Evolutionary conservation across 2,113 vertebrate genomes (phyloP).

Genomic region (Trichechus manatus): DNA sequence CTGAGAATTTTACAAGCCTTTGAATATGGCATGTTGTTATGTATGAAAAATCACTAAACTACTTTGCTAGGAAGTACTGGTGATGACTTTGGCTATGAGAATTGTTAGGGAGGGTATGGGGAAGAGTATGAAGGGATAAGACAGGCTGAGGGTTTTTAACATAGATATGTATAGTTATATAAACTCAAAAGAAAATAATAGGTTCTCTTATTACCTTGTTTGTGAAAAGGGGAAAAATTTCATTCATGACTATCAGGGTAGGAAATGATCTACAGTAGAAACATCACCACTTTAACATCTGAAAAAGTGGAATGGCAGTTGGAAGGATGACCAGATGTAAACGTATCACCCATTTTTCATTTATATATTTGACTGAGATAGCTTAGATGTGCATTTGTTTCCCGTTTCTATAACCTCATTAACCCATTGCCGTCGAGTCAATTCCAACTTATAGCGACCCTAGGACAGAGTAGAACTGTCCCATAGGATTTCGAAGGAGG

Average conservation of each 20-base stretch:
- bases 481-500: no score
- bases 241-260: not conserved
- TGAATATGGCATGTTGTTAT: not conserved
- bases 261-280: not conserved
- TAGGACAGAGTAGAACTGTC: no score
- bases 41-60: not conserved
- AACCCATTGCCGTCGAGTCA: no score
- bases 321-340: not conserved
- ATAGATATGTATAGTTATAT: not conserved
- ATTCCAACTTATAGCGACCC: no score
- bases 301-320: not conserved
- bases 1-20: constrained; percentile 35
- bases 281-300: not conserved
- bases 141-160: not conserved
- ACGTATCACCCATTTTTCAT: not conserved
- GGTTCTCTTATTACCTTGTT: not conserved
- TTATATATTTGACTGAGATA: constrained; percentile 26
- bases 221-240: not conserved
- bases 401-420: not conserved
- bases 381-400: constrained; percentile 9
- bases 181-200: not conserved
- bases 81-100: not conserved
- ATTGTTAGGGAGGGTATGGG: not conserved
- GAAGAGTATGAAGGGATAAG: not conserved
- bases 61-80: not conserved